Percentiles rank a stretch among this genome's conserved stretches.
These are phyloP conservation scores for Numenius phaeopus DNA, from an alignment of 2,797 vertebrate genomes.

Conservation along the genomic window DNA sequence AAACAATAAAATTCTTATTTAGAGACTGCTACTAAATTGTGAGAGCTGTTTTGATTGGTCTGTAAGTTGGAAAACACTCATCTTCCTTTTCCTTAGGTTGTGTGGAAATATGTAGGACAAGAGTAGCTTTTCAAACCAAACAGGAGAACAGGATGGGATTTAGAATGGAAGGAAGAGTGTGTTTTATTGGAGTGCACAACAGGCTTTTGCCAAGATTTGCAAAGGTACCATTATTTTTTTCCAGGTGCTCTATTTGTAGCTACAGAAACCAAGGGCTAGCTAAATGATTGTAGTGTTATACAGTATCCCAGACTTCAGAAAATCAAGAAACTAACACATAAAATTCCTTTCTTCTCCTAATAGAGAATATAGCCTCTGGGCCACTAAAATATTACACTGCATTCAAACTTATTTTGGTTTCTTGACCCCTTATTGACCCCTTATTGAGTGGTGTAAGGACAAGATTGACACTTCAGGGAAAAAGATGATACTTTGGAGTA, in stretches of 20 bases:
- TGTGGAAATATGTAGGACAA: neutral
- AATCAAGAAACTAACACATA: accelerated
- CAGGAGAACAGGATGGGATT: neutral
- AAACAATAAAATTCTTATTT: slow-evolving; percentile 10
- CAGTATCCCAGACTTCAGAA: neutral
- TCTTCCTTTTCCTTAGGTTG: neutral
- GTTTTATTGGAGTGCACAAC: neutral
- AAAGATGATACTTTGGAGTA: neutral
- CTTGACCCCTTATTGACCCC: no score
- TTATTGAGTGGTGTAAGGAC: neutral
- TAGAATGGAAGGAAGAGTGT: neutral
- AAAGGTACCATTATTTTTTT: neutral
- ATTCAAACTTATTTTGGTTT: neutral
- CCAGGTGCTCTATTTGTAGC: neutral
- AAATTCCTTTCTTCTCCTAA: neutral
- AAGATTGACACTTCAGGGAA: neutral
- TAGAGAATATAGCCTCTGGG: neutral
- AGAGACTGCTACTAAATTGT: neutral
- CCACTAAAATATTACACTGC: neutral
- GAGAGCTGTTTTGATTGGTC: neutral
- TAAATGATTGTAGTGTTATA: neutral
- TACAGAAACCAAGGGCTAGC: neutral
- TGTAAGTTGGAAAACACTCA: neutral
- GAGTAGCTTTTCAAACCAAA: neutral
- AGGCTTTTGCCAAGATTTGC: neutral